Percentiles rank a stretch among this genome's conserved stretches.
Conservation (phyloP, 1,140 invertebrate species). For the Sarcophaga peregrina region DNA sequence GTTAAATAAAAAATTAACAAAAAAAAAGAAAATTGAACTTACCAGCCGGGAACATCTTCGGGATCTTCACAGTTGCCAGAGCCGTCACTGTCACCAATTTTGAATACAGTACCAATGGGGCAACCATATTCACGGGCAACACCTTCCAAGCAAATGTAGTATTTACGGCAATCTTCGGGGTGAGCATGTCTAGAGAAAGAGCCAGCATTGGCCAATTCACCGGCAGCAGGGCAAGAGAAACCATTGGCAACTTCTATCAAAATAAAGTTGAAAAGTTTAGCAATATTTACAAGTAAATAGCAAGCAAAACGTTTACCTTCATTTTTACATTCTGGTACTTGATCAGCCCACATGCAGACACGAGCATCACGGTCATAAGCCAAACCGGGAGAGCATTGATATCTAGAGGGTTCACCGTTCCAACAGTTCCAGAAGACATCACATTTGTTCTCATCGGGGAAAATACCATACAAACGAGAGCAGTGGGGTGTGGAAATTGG, state of each 20-base stretch:
- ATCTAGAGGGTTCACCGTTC: constrained; percentile 92
- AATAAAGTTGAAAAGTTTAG: background rate
- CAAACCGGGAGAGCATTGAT: constrained; percentile 92
- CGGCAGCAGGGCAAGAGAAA: constrained; percentile 86
- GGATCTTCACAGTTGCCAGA: constrained; percentile 93
- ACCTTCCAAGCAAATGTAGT: constrained; percentile 92
- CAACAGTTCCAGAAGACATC: constrained; percentile 97
- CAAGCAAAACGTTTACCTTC: constrained; percentile 73
- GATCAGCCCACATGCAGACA: constrained; percentile 95
- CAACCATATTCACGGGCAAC: constrained; percentile 93
- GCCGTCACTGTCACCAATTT: constrained; percentile 88
- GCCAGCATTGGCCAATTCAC: constrained; percentile 82
- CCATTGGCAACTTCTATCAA: constrained; percentile 86
- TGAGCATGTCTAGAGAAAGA: constrained; percentile 94
- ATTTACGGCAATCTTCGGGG: constrained; percentile 94
- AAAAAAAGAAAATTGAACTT: constrained; percentile 68
- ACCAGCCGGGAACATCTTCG: constrained; percentile 94
- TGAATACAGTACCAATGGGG: constrained; percentile 95
- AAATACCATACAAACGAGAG: constrained; percentile 89
- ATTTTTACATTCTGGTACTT: constrained; percentile 89
- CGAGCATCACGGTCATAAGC: constrained; percentile 92
- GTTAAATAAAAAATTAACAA: constrained; percentile 11
- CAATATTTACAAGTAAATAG: background rate
- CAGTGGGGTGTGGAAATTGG: constrained; percentile 88
- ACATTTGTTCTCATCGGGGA: constrained; percentile 88